A percentile compares a stretch with the other conserved stretches of the same genome.
Evolutionary conservation across 2,113 vertebrate species (phyloP).

Genomic region (Thamnophis sirtalis): DNA sequence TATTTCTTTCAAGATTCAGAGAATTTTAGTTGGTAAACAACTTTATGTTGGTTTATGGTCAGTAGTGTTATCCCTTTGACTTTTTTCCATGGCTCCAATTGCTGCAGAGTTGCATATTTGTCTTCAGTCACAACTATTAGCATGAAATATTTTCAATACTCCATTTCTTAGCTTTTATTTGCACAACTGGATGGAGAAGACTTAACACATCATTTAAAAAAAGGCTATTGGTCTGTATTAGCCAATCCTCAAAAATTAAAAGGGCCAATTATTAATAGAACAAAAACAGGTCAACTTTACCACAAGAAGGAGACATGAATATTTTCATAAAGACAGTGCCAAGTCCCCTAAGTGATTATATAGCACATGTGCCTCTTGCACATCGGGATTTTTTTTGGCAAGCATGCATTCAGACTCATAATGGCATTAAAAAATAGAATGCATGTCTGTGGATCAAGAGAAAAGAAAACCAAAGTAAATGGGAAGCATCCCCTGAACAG

Average conservation of each 20-base stretch:
- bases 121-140: neutral
- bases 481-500: slow-evolving; percentile 3
- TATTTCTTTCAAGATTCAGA: neutral
- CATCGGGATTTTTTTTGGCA: neutral
- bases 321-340: neutral
- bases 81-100: neutral
- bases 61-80: neutral
- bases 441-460: slow-evolving; percentile 10
- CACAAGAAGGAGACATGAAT: neutral
- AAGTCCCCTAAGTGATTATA: neutral
- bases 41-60: neutral
- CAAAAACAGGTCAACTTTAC: neutral
- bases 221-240: neutral
- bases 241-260: neutral
- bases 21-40: neutral
- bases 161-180: neutral
- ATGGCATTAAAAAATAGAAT: neutral
- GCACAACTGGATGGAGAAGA: neutral
- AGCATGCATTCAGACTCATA: neutral
- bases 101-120: neutral
- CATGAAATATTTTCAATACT: neutral
- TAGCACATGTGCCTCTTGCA: neutral
- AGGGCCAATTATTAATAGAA: neutral
- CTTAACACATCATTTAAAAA: neutral
- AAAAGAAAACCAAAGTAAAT: slow-evolving; percentile 36